These are phyloP conservation scores for Phymorhynchus buccinoides DNA, from an alignment of 1,140 invertebrate genomes.

Conservation along the genomic window DNA sequence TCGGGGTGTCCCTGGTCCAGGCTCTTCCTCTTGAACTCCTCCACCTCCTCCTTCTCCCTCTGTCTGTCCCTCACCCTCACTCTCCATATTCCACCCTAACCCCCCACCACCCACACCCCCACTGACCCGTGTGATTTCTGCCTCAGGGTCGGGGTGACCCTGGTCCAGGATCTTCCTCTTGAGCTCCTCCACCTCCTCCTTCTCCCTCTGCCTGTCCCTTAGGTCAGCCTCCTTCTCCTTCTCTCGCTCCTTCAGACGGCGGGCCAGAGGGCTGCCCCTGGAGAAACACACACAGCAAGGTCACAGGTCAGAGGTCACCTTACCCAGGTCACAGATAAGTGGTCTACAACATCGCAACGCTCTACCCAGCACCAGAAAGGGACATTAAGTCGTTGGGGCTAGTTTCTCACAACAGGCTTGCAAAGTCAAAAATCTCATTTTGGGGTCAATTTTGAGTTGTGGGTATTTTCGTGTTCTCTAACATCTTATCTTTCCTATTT, in stretches of 20 bases:
- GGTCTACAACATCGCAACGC: no score
- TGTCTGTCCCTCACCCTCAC: constrained; percentile 91
- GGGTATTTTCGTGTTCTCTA: no score
- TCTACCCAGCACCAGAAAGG: no score
- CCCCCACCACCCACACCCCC: no score
- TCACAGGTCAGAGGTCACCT: background rate
- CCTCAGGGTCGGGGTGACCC: constrained; percentile 85
- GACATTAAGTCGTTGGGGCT: no score
- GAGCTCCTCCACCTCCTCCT: constrained; percentile 92
- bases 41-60: constrained; percentile 92
- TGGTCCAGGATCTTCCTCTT: constrained; percentile 87
- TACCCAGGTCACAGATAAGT: no score
- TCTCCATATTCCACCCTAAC: no score
- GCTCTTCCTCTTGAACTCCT: constrained; percentile 88
- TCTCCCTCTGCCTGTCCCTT: constrained; percentile 90
- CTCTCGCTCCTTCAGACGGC: constrained; percentile 89
- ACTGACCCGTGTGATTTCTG: constrained; percentile 84
- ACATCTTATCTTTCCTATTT: no score
- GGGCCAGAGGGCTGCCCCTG: constrained; percentile 89
- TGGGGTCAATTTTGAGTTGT: no score
- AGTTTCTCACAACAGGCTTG: no score
- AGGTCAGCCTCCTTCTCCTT: constrained; percentile 93
- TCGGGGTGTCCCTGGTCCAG: constrained; percentile 86
- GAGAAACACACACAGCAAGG: background rate
- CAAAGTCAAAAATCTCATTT: no score